Base-by-base conservation (phyloP, 2,113 vertebrate genomes). In the Stegostoma tigrinum region DNA sequence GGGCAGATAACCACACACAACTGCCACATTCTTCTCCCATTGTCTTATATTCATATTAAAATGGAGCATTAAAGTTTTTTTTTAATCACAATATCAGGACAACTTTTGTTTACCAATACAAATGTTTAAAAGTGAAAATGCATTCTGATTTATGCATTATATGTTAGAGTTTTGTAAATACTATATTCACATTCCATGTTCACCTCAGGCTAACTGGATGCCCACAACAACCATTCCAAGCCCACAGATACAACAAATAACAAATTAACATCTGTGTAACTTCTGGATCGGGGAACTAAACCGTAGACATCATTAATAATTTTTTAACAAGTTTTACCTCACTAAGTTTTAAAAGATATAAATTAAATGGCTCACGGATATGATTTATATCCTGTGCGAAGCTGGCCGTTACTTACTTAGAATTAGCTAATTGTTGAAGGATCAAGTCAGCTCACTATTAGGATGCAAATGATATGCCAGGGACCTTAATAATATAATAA, bases 41-140 rank as follows among this genome's bases (percentile, higher is more conserved):
- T 34, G 67, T 34, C 42, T 30, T 70, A 52, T 24, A 48, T 93
- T 61, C 61, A 6, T 93, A 67, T 93, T 66, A 93, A 21, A n/a
- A 67, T 93, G 5, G 17, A 66, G 15, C 61, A 66, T 66, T 38
- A 38, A 38, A 66, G 21, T 64, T 93, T 30, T 64, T 93, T 91
- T 93, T n/a, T 23, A 66, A n/a, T 61, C 89, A 93, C 89, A 93
- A 93, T 66, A 93, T 93, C 89, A 93, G n/a, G 2, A 66, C 67
- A 72, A 52, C 45, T 95, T 95, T 95, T 45, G 24, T 72, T 75
- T 14, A 95, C 45, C 72, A 45, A 72, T 14, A 52, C 94, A 95
- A 61, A 90, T 34, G 21, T 27, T 67, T 94, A 66, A 52, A 95
- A 70, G 34, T 21, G 12, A 72, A 95, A 42, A 72, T 12, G 45